Evolutionary conservation across 2,797 vertebrate genomes (phyloP).

Genomic region (Sebastes matsubarae): DNA sequence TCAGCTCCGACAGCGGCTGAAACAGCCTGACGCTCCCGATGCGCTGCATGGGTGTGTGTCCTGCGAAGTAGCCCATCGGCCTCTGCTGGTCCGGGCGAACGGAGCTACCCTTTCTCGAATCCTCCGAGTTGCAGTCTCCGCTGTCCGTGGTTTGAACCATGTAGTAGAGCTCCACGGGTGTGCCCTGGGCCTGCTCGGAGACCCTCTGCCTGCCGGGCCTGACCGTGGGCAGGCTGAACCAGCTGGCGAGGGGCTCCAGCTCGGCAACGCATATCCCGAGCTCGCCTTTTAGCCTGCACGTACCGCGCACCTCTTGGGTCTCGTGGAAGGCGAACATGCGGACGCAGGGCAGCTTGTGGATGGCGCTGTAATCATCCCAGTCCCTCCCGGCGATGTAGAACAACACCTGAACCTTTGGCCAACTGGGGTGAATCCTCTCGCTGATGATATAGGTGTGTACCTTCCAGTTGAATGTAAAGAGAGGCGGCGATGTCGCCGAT

Average conservation of each 20-base stretch:
- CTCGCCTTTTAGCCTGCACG: conserved; percentile 84
- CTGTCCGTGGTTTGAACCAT: conserved; percentile 80
- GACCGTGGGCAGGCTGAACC: conserved; percentile 86
- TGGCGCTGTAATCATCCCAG: conserved; percentile 86
- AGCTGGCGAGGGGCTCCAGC: conserved; percentile 84
- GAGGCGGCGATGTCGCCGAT: conserved; percentile 53
- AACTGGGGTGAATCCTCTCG: conserved; percentile 84
- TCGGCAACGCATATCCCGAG: conserved; percentile 87
- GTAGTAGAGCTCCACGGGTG: conserved; percentile 88
- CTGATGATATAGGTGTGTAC: conserved; percentile 86
- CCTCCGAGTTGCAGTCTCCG: conserved; percentile 83
- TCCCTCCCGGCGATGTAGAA: conserved; percentile 86
- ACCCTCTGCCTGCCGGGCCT: conserved; percentile 84
- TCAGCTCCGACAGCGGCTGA: conserved; percentile 86
- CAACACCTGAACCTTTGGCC: conserved; percentile 87
- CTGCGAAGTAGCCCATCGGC: conserved; percentile 78
- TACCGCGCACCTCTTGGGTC: conserved; percentile 87
- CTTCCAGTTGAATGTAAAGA: conserved; percentile 89
- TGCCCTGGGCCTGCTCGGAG: conserved; percentile 82
- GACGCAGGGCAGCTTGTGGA: conserved; percentile 84
- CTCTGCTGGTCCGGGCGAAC: conserved; percentile 84
- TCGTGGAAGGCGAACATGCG: conserved; percentile 88
- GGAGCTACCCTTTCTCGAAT: conserved; percentile 83
- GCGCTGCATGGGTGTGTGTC: conserved; percentile 85
- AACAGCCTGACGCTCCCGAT: conserved; percentile 89